Percentiles rank a stretch among this genome's conserved stretches.
phyloP scores from a whole-genome alignment of 2,888 invertebrate species.

The Acanthopleura granulata region DNA sequence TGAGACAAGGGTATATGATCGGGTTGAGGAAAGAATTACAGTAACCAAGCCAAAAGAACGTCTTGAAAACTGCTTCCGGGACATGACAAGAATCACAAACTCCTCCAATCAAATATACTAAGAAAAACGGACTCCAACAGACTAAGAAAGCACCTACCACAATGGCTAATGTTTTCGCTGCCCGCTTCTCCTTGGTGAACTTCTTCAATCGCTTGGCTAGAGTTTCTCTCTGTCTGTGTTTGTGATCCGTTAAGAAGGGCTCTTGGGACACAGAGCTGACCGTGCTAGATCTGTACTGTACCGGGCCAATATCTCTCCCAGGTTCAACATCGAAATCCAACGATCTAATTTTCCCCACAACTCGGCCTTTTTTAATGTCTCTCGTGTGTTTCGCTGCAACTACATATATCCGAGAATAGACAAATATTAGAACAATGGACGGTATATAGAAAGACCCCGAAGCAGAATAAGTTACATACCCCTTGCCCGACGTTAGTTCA shows the following conservation, averaged over 20 bases:
- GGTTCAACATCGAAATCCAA: neutral
- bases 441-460: slow-evolving; percentile 50
- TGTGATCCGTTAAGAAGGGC: slow-evolving; percentile 7
- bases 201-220: slow-evolving; percentile 21
- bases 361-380: slow-evolving; percentile 25
- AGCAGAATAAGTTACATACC: slow-evolving; percentile 48
- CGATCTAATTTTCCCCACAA: neutral
- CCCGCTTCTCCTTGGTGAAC: slow-evolving; percentile 80
- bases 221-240: slow-evolving; percentile 9
- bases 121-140: slow-evolving; percentile 74
- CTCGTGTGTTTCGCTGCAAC: slow-evolving; percentile 29
- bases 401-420: slow-evolving; percentile 47
- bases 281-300: neutral
- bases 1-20: slow-evolving; percentile 90
- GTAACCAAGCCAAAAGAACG: slow-evolving; percentile 88
- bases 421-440: slow-evolving; percentile 43
- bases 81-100: slow-evolving; percentile 77
- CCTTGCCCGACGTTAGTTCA: slow-evolving; percentile 36
- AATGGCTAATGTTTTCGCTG: slow-evolving; percentile 75
- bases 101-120: slow-evolving; percentile 84
- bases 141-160: slow-evolving; percentile 18
- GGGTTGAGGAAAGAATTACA: slow-evolving; percentile 91
- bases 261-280: slow-evolving; percentile 21
- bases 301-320: neutral
- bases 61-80: slow-evolving; percentile 76